These are phyloP conservation scores for Drosophila punjabiensis DNA, from an alignment of 1,140 invertebrate species.

Conservation along the genomic window DNA sequence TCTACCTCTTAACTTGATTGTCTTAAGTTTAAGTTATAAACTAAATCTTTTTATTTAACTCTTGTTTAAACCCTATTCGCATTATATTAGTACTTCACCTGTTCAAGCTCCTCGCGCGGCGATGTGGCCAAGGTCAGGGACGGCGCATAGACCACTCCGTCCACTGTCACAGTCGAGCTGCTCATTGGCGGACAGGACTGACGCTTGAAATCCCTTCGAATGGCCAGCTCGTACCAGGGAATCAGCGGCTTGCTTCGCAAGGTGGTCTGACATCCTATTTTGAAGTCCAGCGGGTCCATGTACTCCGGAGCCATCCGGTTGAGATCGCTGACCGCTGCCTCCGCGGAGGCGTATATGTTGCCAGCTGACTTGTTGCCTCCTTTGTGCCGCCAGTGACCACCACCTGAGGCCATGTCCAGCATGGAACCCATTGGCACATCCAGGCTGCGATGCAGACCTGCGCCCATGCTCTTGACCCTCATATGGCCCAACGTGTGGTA, in stretches of 20 bases:
- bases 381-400: slow-evolving; percentile 44
- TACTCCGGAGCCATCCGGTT: slow-evolving; percentile 81
- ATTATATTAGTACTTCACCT: slow-evolving; percentile 31
- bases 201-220: slow-evolving; percentile 88
- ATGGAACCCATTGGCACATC: slow-evolving; percentile 75
- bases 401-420: slow-evolving; percentile 63
- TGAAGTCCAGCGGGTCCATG: slow-evolving; percentile 86
- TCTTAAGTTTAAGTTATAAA: not conserved
- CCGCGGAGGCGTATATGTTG: slow-evolving; percentile 78
- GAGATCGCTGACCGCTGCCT: slow-evolving; percentile 74
- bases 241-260: slow-evolving; percentile 88
- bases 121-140: slow-evolving; percentile 55
- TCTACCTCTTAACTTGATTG: not conserved
- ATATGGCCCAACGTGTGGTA: slow-evolving; percentile 83
- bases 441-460: slow-evolving; percentile 69
- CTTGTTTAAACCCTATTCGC: not conserved
- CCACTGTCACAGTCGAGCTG: slow-evolving; percentile 14
- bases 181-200: slow-evolving; percentile 88
- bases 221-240: slow-evolving; percentile 95
- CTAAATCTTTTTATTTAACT: not conserved
- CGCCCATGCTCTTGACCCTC: slow-evolving; percentile 79
- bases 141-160: slow-evolving; percentile 14
- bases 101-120: slow-evolving; percentile 63
- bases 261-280: slow-evolving; percentile 88
- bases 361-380: slow-evolving; percentile 71